These are phyloP conservation scores for Acestrorhynchus altus DNA, from an alignment of 2,797 vertebrate species.

Conservation along the genomic window DNA sequence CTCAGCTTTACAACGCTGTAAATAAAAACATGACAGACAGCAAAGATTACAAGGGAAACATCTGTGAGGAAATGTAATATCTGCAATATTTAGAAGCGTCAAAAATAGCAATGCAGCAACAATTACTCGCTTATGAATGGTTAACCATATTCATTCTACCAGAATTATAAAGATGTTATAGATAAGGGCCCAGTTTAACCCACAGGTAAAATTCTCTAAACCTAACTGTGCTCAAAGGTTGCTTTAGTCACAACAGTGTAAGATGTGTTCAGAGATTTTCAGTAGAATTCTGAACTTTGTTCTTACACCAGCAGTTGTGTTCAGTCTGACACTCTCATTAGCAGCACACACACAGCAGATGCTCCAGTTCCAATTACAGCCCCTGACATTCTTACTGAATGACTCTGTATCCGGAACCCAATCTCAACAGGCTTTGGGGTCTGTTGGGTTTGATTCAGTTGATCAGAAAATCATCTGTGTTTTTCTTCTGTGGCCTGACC, in stretches of 20 bases:
- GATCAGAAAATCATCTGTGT: not conserved
- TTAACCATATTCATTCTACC: no score
- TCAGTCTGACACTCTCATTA: not conserved
- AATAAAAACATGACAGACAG: no score
- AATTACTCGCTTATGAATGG: no score
- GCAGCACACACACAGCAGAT: not conserved
- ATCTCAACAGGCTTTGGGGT: not conserved
- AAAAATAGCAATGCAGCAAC: no score
- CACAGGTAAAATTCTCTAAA: not conserved
- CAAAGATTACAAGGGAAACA: no score
- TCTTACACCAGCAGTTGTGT: not conserved
- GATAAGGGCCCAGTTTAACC: no score
- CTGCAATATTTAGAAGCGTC: no score
- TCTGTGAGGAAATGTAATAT: no score
- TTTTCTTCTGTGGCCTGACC: constrained; percentile 26
- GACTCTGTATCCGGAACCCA: constrained; percentile 14
- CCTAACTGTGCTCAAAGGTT: not conserved
- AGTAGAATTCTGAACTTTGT: not conserved
- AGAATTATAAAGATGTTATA: no score
- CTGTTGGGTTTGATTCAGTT: not conserved
- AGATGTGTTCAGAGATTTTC: not conserved
- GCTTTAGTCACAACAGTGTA: not conserved
- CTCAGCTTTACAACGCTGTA: no score
- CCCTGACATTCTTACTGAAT: constrained; percentile 46
- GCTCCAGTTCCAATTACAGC: constrained; percentile 2